Evolutionary conservation across 2,888 invertebrate genomes (phyloP), one percentile per base, ranked within the genome.

Genomic region (Stenotaenia linearis): DNA sequence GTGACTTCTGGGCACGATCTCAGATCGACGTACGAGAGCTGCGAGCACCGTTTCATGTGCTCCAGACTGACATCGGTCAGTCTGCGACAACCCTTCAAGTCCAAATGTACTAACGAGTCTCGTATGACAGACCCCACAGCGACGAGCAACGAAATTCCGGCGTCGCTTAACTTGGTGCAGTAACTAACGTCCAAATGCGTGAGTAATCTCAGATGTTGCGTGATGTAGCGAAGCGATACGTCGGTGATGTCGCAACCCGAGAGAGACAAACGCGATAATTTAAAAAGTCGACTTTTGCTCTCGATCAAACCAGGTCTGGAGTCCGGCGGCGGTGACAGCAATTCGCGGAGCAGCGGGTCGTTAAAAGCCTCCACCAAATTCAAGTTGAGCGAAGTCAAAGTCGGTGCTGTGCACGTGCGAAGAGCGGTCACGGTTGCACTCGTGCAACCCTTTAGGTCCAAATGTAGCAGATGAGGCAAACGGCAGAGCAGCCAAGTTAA

Each of bases 241-340:
- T 97, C 97, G 0, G 95, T 93, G 81, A 97, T 91, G 84, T 96
- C 95, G 0, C 95, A 95, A 12, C 96, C 96, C 28, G 94, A 92
- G 78, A 97, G 88, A 81, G 91, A 90, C 21, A 97, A 88, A 79
- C 90, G 91, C 82, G 90, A 90, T 35, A 97, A 87, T 82, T 93
- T 92, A 61, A 94, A 90, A 50, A 97, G 89, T 7, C 93, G 90
- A 18, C 92, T 92, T 82, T 92, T 91, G 45, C 91, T 91, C 83
- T 92, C 91, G 61, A 91, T 90, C 75, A 92, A 86, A 15, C 86
- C 87, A 1, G 95, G 95, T 32, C 95, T 88, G 0, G 94, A 92
- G 85, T 95, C 95, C 84, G 92, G 92, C 0, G 95, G 95, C 12
- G 96, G 93, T 45, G 94, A 93, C 0, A 97, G 88, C 50, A 97